Percentiles rank a stretch among this genome's conserved stretches.
These are phyloP conservation scores for Nesometra sesokonis DNA, from an alignment of 35 echinoderm and acorn worm species.

Conservation along the genomic window DNA sequence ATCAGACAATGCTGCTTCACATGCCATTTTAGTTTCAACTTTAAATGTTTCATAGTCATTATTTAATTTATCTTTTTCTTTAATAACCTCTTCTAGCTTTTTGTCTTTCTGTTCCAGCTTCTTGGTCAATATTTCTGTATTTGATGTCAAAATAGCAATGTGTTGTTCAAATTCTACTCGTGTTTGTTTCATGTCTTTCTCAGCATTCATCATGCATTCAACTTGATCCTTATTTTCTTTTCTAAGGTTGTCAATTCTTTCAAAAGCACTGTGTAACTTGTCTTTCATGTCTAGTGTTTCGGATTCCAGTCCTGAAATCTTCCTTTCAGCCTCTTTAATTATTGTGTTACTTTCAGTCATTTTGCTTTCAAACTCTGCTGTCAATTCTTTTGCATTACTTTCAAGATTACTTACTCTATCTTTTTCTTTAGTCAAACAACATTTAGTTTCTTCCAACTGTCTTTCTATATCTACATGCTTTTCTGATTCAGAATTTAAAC, in stretches of 20 bases:
- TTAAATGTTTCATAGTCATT: not conserved
- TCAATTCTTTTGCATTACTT: not conserved
- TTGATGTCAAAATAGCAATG: not conserved
- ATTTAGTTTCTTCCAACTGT: not conserved
- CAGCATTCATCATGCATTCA: not conserved
- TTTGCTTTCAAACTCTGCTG: not conserved
- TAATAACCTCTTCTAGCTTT: not conserved
- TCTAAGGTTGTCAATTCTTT: not conserved
- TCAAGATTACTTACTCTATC: not conserved
- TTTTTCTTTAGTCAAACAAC: conserved; percentile 1
- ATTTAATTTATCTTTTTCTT: not conserved
- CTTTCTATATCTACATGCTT: conserved; percentile 3
- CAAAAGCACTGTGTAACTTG: not conserved
- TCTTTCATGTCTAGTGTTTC: not conserved
- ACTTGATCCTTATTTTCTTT: not conserved
- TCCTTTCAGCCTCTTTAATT: conserved; percentile 1
- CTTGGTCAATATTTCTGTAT: not conserved
- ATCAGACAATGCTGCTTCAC: not conserved
- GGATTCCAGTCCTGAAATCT: not conserved
- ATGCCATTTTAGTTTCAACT: not conserved
- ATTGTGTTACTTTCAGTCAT: not conserved
- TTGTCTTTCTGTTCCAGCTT: not conserved
- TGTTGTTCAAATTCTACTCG: not conserved
- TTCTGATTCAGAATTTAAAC: not conserved
- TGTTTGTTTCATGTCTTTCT: not conserved